Conservation (phyloP, 2,113 vertebrate genomes). For the Vicugna pacos region DNA sequence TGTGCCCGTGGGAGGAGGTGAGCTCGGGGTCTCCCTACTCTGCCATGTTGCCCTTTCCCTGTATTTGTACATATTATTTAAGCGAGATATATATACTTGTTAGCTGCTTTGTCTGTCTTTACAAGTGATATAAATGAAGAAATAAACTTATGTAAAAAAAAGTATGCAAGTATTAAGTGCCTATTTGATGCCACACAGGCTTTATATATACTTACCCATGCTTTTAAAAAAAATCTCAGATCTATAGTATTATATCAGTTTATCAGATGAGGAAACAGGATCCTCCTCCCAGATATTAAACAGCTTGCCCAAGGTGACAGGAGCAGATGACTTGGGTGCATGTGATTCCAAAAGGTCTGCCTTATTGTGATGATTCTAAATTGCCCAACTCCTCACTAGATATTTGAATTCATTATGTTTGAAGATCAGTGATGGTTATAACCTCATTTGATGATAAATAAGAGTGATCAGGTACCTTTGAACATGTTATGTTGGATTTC, state of each 20-base stretch:
- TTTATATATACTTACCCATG: background rate
- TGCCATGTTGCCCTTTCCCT: background rate
- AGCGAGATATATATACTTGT: background rate
- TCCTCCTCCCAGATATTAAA: background rate
- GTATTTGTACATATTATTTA: background rate
- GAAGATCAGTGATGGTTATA: background rate
- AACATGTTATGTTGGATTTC: background rate
- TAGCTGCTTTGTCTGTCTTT: background rate
- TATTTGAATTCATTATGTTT: background rate
- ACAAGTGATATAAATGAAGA: background rate
- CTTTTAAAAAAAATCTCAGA: background rate
- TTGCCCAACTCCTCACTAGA: background rate
- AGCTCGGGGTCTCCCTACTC: background rate
- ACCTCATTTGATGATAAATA: background rate
- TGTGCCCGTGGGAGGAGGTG: background rate
- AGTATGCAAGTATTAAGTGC: background rate
- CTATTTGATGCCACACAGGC: background rate
- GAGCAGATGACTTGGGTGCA: background rate
- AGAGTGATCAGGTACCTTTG: constrained; percentile 5
- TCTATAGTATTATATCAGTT: background rate
- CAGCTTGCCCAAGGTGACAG: background rate
- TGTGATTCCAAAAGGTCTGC: background rate
- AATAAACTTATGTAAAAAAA: background rate
- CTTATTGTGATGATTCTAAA: background rate
- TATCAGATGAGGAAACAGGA: background rate